Percentiles rank a stretch among this genome's conserved stretches.
These are phyloP conservation scores for Bradypodion pumilum DNA, from an alignment of 2,797 vertebrate species.

Conservation along the genomic window DNA sequence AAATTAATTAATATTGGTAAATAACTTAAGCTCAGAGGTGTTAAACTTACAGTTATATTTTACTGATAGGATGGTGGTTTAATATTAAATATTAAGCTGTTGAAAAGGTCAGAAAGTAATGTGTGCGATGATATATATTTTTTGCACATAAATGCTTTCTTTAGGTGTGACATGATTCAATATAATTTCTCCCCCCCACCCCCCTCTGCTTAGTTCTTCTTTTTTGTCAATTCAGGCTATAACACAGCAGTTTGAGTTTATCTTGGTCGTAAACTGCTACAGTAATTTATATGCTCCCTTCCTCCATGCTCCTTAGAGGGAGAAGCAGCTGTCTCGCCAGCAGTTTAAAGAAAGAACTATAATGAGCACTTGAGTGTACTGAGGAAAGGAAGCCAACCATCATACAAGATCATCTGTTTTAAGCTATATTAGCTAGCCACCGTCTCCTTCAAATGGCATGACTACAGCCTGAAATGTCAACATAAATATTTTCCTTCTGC, in stretches of 20 bases:
- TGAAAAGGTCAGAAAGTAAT: conserved; percentile 47
- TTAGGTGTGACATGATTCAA: conserved; percentile 35
- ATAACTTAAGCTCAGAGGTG: conserved; percentile 33
- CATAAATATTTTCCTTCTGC: background rate
- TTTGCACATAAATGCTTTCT: conserved; percentile 42
- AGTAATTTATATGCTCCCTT: conserved; percentile 77
- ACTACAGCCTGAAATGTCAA: conserved; percentile 55
- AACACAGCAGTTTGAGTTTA: conserved; percentile 76
- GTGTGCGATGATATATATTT: conserved; percentile 38
- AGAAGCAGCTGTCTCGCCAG: conserved; percentile 77
- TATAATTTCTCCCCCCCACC: conserved; percentile 58
- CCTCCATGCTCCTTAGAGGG: conserved; percentile 69
- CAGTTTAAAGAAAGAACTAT: conserved; percentile 76
- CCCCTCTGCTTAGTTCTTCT: conserved; percentile 55
- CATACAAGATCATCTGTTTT: conserved; percentile 37
- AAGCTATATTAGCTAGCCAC: conserved; percentile 54
- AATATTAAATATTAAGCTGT: conserved; percentile 53
- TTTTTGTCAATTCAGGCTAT: conserved; percentile 67
- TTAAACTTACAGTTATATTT: conserved; percentile 43
- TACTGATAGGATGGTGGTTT: conserved; percentile 20
- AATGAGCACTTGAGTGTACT: conserved; percentile 59
- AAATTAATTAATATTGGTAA: conserved; percentile 47
- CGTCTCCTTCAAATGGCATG: conserved; percentile 59
- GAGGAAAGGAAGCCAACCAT: conserved; percentile 39
- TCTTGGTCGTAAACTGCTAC: conserved; percentile 76